Base-by-base conservation (phyloP, 1,140 invertebrate genomes). In the Formica selysi region DNA sequence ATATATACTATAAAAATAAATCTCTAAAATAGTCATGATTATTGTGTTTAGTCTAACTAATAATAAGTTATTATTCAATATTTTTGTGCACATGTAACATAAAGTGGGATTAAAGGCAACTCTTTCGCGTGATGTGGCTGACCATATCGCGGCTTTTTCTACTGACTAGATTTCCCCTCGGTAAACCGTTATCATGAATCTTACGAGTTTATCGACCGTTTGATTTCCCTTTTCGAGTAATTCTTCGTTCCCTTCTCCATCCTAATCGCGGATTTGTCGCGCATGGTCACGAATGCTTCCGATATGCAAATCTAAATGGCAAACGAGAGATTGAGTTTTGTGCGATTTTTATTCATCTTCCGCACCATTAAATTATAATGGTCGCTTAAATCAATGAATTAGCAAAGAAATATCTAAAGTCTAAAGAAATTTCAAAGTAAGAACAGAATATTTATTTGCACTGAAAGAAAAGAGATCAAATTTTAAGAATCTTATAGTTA, bases 301-400 rank as follows among this genome's bases (percentile, higher is more conserved):
- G 67, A 81, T 73, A 81, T 73, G 67, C 65, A 81, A 81, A 81
- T 81, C 19, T 71, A 81, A 81, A 59, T 61, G 48, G 78, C 51
- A 38, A 71, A 81, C 48, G 36, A 29, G 36, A 36, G 22, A 22
- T 8, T 32, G 32, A 68, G 51, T 29, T 81, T 81, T 57, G 36
- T 44, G 26, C 8, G 67, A 81, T 44, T 81, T 81, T 81, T 61
- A 8, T 26, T 16, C 13, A 48, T 36, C 16, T 22, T 54, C 29
- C 38, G 36, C 22, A 10, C 26, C 6, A 11, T 71, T 10, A 51
- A 67, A 44, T 70, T 71, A 71, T 61, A n/a, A 41, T 41, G 36
- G 41, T 19, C 10, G 22, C 6, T 26, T 81, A 59, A 81, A 68
- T 54, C 22, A 54, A 48, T 44, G n/a, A 59, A 22, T 62, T 26